Percentiles rank a stretch among this genome's conserved stretches.
phyloP scores from a whole-genome alignment of 2,888 invertebrate species.

The Drosophila longiperda region DNA sequence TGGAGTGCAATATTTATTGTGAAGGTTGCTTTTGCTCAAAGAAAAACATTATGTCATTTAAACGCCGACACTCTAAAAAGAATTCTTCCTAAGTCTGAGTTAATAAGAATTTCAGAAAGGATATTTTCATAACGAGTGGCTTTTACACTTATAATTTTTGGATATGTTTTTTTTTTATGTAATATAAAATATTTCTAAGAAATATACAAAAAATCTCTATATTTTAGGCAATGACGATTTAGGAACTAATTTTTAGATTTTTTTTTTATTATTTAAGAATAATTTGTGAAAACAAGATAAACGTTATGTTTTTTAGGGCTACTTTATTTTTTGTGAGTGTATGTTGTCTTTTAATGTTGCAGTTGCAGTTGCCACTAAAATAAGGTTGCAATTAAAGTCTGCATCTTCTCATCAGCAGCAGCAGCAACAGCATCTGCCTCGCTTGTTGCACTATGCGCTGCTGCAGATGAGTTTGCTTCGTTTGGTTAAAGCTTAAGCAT shows the following conservation, averaged over 20 bases:
- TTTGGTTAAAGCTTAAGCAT: constrained; percentile 6
- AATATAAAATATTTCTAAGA: too few relatives aligned
- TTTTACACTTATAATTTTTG: background rate
- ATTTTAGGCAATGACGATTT: too few relatives aligned
- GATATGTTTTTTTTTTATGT: background rate
- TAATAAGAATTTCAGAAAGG: background rate
- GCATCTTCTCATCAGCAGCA: background rate
- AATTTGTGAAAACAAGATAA: background rate
- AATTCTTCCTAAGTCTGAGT: background rate
- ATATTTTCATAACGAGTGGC: background rate
- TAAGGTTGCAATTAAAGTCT: constrained; percentile 4
- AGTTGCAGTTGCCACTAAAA: background rate
- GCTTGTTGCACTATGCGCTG: constrained; percentile 10
- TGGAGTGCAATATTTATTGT: constrained; percentile 46
- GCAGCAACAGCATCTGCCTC: background rate
- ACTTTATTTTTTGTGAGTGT: background rate
- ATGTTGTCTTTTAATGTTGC: background rate
- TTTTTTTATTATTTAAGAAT: background rate
- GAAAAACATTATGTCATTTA: constrained; percentile 10
- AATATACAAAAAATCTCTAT: too few relatives aligned
- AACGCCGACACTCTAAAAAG: background rate
- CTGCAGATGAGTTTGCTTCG: constrained; percentile 11
- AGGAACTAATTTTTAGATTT: too few relatives aligned
- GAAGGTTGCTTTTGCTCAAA: constrained; percentile 29
- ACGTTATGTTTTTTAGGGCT: background rate